These are phyloP conservation scores for Passerculus sandwichensis DNA, from an alignment of 2,797 vertebrate genomes.

Conservation along the genomic window DNA sequence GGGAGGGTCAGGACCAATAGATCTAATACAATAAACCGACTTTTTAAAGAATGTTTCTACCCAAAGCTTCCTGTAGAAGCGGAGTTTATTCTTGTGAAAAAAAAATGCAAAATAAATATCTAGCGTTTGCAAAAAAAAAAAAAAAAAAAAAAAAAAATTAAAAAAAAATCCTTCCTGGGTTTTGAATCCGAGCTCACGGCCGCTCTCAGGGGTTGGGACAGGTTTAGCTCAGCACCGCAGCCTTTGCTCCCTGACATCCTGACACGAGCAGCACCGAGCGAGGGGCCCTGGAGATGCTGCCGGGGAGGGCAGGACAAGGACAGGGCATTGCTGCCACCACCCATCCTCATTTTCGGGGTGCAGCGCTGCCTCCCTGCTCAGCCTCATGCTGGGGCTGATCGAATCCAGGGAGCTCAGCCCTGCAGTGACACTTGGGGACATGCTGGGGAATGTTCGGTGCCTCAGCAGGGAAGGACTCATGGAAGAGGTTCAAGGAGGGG, in stretches of 20 bases:
- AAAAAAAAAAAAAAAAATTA: not conserved
- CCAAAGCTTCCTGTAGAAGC: conserved; percentile 44
- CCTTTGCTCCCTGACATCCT: not conserved
- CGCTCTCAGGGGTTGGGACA: not conserved
- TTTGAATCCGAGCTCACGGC: rapidly evolving
- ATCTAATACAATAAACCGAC: not conserved
- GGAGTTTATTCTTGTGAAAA: conserved; percentile 66
- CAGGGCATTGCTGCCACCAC: not conserved
- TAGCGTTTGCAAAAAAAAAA: not conserved
- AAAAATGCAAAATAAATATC: conserved; percentile 64
- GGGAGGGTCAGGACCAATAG: conserved; percentile 41
- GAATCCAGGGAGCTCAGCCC: not conserved
- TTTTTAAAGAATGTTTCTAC: conserved; percentile 46
- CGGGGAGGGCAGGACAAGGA: not conserved
- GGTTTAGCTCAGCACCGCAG: not conserved
- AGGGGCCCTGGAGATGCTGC: not conserved
- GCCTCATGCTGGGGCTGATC: rapidly evolving
- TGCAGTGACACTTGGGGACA: not conserved
- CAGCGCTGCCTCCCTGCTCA: not conserved
- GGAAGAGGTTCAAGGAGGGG: not conserved
- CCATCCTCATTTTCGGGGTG: rapidly evolving
- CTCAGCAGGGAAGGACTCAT: not conserved
- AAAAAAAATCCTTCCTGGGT: not conserved
- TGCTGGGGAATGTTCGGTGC: not conserved
- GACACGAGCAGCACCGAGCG: rapidly evolving